phyloP scores from a whole-genome alignment of 2,888 invertebrate species.

The Morinoia aosen region DNA sequence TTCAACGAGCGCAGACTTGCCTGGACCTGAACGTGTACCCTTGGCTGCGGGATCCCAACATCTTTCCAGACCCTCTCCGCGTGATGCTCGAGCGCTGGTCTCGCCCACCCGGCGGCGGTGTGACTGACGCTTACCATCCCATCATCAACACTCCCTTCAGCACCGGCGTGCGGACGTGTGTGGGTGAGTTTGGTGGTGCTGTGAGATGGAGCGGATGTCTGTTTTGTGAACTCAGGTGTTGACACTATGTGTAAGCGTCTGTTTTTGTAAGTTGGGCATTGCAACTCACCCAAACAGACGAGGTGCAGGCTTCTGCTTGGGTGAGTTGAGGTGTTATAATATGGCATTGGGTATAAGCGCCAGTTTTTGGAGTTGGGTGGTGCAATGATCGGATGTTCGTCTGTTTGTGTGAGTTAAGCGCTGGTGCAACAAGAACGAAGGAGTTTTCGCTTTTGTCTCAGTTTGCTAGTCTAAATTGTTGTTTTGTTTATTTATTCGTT shows the following conservation, averaged over 20 bases:
- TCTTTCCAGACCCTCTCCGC: constrained; percentile 21
- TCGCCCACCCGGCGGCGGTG: neutral
- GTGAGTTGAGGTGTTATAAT: too few relatives aligned
- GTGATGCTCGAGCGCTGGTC: constrained; percentile 45
- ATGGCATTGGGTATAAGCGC: too few relatives aligned
- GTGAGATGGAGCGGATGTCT: neutral
- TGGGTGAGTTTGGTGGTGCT: constrained; percentile 3
- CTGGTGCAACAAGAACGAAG: neutral
- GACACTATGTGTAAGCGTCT: neutral
- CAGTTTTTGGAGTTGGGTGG: neutral
- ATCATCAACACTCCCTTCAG: constrained; percentile 52
- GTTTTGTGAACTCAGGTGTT: neutral
- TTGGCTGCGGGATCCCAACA: constrained; percentile 19
- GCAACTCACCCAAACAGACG: too few relatives aligned
- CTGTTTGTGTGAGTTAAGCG: neutral
- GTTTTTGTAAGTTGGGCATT: neutral
- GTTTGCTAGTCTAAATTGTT: neutral
- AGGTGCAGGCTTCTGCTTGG: neutral
- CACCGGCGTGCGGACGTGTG: constrained; percentile 35
- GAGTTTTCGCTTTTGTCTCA: neutral
- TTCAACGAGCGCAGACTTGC: neutral
- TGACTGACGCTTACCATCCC: constrained; percentile 41
- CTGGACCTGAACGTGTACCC: constrained; percentile 37
- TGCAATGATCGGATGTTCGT: neutral
- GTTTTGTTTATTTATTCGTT: neutral